Conservation (phyloP, 2,113 vertebrate species). For the Athene cunicularia region DNA sequence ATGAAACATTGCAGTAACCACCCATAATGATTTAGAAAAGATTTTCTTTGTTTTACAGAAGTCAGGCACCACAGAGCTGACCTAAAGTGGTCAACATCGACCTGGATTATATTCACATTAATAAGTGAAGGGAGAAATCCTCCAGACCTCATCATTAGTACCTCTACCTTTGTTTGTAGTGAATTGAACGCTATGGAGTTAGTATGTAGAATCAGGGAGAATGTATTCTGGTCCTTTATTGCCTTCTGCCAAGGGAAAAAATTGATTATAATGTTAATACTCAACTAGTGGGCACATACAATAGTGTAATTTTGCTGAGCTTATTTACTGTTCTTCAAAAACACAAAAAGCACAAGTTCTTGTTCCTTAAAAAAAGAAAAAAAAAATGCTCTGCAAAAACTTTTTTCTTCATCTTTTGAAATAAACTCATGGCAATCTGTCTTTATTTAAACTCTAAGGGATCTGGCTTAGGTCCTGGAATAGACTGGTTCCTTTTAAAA, state of each 20-base stretch:
- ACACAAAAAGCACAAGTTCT: neutral
- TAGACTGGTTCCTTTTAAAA: constrained; percentile 13
- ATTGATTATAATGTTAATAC: neutral
- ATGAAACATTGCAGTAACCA: neutral
- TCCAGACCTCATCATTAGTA: neutral
- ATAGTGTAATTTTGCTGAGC: neutral
- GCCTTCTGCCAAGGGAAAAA: neutral
- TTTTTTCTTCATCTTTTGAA: constrained; percentile 24
- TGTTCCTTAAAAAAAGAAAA: neutral
- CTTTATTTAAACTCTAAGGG: constrained; percentile 30
- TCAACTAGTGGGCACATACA: neutral
- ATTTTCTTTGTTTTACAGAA: neutral
- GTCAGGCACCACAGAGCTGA: neutral
- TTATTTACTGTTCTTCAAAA: neutral
- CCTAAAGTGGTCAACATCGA: neutral
- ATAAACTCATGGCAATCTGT: constrained; percentile 8
- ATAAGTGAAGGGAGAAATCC: neutral
- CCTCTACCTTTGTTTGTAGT: neutral
- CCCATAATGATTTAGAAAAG: neutral
- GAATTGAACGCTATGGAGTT: neutral
- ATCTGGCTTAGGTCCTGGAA: constrained; percentile 4
- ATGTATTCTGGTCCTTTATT: neutral
- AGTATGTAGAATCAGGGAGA: neutral
- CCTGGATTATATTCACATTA: neutral
- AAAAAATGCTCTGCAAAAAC: neutral